Evolutionary conservation across 2,888 invertebrate species (phyloP).

Genomic region (Leptogaster cylindrica): DNA sequence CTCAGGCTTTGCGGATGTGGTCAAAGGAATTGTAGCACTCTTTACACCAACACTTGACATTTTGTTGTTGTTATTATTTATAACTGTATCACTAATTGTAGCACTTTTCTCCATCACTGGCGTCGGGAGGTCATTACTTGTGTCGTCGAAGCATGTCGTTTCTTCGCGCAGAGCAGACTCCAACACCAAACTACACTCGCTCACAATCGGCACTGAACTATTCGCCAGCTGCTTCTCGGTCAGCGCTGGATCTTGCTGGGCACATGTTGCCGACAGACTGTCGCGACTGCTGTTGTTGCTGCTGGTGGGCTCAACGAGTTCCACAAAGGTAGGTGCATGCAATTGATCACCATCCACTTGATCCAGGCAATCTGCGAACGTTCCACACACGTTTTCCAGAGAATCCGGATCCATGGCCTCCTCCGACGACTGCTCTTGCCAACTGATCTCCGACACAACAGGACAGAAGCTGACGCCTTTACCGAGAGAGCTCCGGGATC

Average conservation of each 20-base stretch:
- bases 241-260: conserved; percentile 9
- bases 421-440: conserved; percentile 71
- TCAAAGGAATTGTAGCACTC: conserved; percentile 47
- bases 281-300: background rate
- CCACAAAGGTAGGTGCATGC: conserved; percentile 21
- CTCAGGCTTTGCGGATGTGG: conserved; percentile 42
- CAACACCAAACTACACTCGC: conserved; percentile 51
- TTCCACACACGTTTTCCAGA: conserved; percentile 22
- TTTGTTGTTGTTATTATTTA: conserved; percentile 43
- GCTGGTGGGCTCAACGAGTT: background rate
- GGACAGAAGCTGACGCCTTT: conserved; percentile 81
- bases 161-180: too few species aligned
- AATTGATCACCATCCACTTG: background rate
- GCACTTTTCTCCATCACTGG: conserved; percentile 1
- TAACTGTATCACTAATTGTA: conserved; percentile 19
- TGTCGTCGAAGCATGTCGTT: background rate
- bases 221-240: conserved; percentile 4
- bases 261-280: conserved; percentile 21
- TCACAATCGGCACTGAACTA: conserved; percentile 46
- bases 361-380: too few species aligned
- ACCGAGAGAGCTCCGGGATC: conserved; percentile 58
- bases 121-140: conserved; percentile 10
- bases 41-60: conserved; percentile 43
- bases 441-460: conserved; percentile 79
- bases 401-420: conserved; percentile 49